Evolutionary conservation across 2,113 vertebrate genomes (phyloP).

Genomic region (Acanthochromis polyacanthus): DNA sequence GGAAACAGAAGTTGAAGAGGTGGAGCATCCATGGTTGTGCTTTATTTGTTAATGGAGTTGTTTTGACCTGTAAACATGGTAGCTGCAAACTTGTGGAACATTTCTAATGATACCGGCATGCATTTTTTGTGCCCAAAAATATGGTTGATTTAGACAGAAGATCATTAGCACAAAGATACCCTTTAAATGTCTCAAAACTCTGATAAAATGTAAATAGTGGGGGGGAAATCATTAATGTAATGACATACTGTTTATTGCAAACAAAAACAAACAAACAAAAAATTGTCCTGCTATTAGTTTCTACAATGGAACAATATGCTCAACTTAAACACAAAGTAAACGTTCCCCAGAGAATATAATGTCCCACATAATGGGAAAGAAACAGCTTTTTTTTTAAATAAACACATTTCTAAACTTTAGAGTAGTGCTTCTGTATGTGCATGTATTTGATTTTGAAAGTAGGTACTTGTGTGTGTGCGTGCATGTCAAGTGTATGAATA

Average conservation of each 20-base stretch:
- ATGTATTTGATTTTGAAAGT: slow-evolving; percentile 13
- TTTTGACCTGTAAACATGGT: background rate
- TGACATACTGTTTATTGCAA: too few species aligned
- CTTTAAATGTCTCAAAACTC: background rate
- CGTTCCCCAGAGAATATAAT: background rate
- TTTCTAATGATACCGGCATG: background rate
- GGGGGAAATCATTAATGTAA: too few species aligned
- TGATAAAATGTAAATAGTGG: background rate
- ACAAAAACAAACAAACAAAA: too few species aligned
- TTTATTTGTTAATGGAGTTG: slow-evolving; percentile 3
- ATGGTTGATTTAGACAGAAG: background rate
- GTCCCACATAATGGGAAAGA: background rate
- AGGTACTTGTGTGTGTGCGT: slow-evolving; percentile 4
- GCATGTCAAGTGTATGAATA: slow-evolving; percentile 24
- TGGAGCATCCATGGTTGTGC: slow-evolving; percentile 12
- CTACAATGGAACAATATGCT: background rate
- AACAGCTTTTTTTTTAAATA: background rate
- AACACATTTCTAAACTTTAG: background rate
- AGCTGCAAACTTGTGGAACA: slow-evolving; percentile 13
- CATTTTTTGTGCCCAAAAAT: background rate
- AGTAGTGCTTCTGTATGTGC: background rate
- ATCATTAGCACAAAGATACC: background rate
- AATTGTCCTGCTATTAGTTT: background rate
- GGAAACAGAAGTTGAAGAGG: slow-evolving; percentile 55
- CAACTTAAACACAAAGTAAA: background rate